A percentile compares a stretch with the other conserved stretches of the same genome.
These are phyloP conservation scores for Chloroceryle inda DNA, from an alignment of 2,797 vertebrate genomes.

Conservation along the genomic window DNA sequence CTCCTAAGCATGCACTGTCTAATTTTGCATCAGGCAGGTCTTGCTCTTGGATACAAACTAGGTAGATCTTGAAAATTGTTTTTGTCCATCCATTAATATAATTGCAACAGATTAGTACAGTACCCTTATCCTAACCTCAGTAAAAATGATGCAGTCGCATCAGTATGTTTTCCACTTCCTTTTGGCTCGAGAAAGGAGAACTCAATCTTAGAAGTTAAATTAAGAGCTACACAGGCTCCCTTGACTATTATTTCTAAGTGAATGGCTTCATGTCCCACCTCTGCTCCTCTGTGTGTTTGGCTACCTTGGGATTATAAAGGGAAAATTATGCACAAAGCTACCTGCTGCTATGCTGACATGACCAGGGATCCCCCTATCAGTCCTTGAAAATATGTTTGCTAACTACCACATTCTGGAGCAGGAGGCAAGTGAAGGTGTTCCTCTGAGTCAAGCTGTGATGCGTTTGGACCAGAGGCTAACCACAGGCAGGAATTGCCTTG, in stretches of 20 bases:
- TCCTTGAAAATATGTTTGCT: background rate
- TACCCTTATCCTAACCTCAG: background rate
- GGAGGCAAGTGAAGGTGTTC: background rate
- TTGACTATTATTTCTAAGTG: background rate
- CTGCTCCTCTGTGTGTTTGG: background rate
- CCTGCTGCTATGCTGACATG: background rate
- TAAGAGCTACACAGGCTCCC: background rate
- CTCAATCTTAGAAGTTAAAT: background rate
- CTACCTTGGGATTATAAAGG: background rate
- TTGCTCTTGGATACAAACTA: background rate
- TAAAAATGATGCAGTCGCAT: background rate
- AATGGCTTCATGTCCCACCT: background rate
- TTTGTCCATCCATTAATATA: background rate
- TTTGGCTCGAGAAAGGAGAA: background rate
- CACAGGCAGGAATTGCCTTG: background rate
- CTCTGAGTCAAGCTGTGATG: background rate
- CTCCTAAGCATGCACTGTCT: background rate
- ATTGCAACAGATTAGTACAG: background rate
- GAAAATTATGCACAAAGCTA: background rate
- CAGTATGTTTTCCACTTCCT: background rate
- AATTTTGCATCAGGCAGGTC: background rate
- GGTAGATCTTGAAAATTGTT: background rate
- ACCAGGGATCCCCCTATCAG: rapidly evolving
- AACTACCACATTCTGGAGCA: background rate
- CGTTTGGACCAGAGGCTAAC: background rate